Evolutionary conservation across 2,888 invertebrate species (phyloP).

Genomic region (Dolichopus griseipennis): DNA sequence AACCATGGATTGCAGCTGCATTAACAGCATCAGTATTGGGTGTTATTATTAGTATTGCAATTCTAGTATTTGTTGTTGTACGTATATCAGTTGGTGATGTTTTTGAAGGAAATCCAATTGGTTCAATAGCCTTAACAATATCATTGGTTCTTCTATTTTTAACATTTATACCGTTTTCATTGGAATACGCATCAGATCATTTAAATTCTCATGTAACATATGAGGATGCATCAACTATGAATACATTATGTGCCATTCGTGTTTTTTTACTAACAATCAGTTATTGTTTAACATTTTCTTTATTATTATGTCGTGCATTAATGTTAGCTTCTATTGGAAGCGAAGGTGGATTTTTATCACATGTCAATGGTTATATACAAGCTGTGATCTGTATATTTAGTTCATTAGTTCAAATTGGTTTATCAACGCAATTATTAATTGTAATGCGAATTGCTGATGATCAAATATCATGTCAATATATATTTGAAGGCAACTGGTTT

Average conservation of each 20-base stretch:
- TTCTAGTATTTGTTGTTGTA: constrained; percentile 56
- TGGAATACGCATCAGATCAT: constrained; percentile 43
- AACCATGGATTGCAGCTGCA: constrained; percentile 53
- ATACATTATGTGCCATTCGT: constrained; percentile 49
- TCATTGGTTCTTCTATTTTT: constrained; percentile 46
- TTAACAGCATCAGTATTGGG: constrained; percentile 59
- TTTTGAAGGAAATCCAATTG: constrained; percentile 58
- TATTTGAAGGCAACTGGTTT: constrained; percentile 46
- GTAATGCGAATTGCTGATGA: constrained; percentile 44
- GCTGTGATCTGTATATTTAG: constrained; percentile 55
- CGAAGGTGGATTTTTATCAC: constrained; percentile 58
- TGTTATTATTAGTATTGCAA: constrained; percentile 53
- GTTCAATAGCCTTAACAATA: constrained; percentile 45
- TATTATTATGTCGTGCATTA: constrained; percentile 54
- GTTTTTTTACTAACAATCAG: constrained; percentile 52
- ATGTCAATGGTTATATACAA: constrained; percentile 62
- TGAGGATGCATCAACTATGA: constrained; percentile 37
- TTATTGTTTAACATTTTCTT: constrained; percentile 55
- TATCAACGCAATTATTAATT: constrained; percentile 45
- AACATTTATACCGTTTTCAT: constrained; percentile 46
- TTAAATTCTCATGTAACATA: constrained; percentile 39
- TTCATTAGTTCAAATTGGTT: constrained; percentile 51
- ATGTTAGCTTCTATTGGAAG: constrained; percentile 58
- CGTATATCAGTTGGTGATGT: constrained; percentile 55
- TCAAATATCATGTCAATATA: constrained; percentile 45